Evolutionary conservation across 2,888 invertebrate genomes (phyloP), one percentile per base, ranked within the genome.

Genomic region (Euproctis similis): DNA sequence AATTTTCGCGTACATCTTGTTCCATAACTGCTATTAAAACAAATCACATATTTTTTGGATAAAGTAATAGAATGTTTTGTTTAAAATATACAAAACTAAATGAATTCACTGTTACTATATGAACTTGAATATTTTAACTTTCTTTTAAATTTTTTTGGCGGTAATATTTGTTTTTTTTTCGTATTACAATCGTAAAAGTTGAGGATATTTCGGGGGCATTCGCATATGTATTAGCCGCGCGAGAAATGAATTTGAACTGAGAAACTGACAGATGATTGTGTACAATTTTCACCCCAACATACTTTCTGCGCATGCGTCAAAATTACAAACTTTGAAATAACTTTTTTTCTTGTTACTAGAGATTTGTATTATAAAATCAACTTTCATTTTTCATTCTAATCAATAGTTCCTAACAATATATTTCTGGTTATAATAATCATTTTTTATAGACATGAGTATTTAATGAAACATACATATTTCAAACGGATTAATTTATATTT

Each of bases 21-120:
- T 76, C 80, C 81, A 80, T 80, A 55, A 74, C 75, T 75, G 56
- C 54, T 47, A 8, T 50, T 48, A 43, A 17, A 40, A 22, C 11
- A 28, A 12, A 28, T 40, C 26, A 41, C 43, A 46, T 44, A 14
- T n/a, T n/a, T n/a, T n/a, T n/a, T n/a, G n/a, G n/a, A n/a, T n/a
- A n/a, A n/a, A n/a, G n/a, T n/a, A n/a, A n/a, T n/a, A n/a, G n/a
- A n/a, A n/a, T n/a, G n/a, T 19, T 5, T 7, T n/a, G n/a, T 19
- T n/a, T 19, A 5, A 19, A 19, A 19, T 8, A 2, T n/a, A 7
- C 19, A 4, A 8, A 17, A 4, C n/a, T 8, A n/a, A 19, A n/a
- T 19, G n/a, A n/a, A n/a, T n/a, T n/a, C n/a, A n/a, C n/a, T n/a
- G n/a, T n/a, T n/a, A n/a, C n/a, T n/a, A n/a, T n/a, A n/a, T n/a